Percentiles rank a stretch among this genome's conserved stretches.
These are phyloP conservation scores for Trachelus tabidus DNA, from an alignment of 2,888 invertebrate genomes.

Conservation along the genomic window DNA sequence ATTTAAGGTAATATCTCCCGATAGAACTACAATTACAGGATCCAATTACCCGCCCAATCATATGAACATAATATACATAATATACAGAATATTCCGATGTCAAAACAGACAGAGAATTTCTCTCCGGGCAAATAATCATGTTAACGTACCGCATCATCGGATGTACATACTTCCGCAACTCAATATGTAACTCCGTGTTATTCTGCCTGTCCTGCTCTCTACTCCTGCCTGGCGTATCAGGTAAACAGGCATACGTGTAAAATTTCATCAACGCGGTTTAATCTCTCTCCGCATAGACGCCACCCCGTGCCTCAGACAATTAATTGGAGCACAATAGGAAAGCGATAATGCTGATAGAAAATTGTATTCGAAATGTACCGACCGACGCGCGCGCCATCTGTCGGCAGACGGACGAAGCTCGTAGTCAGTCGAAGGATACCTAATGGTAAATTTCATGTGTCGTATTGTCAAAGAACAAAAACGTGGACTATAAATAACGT, in stretches of 20 bases:
- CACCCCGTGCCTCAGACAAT: neutral
- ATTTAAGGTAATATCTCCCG: neutral
- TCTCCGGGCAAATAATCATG: neutral
- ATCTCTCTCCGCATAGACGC: neutral
- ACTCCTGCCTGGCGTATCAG: neutral
- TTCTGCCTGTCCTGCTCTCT: neutral
- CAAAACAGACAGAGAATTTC: neutral
- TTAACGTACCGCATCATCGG: neutral
- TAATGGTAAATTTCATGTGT: neutral
- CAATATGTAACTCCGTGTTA: neutral
- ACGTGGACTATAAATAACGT: neutral
- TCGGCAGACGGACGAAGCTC: neutral
- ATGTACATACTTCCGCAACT: neutral
- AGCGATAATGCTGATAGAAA: neutral
- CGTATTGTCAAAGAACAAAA: too few relatives aligned
- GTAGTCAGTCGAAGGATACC: neutral
- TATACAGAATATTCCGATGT: too few relatives aligned
- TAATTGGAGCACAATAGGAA: neutral
- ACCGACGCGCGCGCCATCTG: neutral
- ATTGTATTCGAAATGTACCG: neutral
- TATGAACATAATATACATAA: neutral
- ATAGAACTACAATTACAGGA: neutral
- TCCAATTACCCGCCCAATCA: neutral
- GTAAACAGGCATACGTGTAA: neutral
- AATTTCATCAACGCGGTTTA: neutral